These are phyloP conservation scores for Rotaria magnacalcarata DNA, from an alignment of 2,888 invertebrate species.

Conservation along the genomic window DNA sequence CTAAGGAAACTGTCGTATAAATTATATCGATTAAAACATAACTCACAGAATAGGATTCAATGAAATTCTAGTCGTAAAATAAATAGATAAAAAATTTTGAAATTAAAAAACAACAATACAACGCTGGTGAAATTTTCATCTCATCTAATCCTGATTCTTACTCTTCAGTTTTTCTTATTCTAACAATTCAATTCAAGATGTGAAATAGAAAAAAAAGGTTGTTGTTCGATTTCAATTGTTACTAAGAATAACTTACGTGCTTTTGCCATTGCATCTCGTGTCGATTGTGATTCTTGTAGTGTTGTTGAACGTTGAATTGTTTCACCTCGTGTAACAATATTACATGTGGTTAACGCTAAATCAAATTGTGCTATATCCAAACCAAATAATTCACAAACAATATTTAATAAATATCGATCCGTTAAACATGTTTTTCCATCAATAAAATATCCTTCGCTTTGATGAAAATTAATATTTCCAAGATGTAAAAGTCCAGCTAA, in stretches of 20 bases:
- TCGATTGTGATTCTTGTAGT: constrained; percentile 74
- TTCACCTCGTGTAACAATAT: constrained; percentile 72
- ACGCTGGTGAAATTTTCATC: too few relatives aligned
- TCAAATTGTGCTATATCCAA: constrained; percentile 75
- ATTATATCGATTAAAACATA: too few relatives aligned
- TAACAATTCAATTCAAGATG: too few relatives aligned
- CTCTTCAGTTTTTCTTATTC: too few relatives aligned
- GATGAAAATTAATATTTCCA: constrained; percentile 43
- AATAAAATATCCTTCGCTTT: constrained; percentile 44
- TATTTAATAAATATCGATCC: constrained; percentile 44
- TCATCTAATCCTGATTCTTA: too few relatives aligned
- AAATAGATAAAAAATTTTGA: too few relatives aligned
- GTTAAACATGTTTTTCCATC: constrained; percentile 44
- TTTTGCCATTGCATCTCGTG: constrained; percentile 77
- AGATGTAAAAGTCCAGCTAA: constrained; percentile 72
- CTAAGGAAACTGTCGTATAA: too few relatives aligned
- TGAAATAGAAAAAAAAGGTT: too few relatives aligned
- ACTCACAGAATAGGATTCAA: too few relatives aligned
- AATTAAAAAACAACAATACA: too few relatives aligned
- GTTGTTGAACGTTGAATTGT: constrained; percentile 71
- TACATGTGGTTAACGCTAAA: constrained; percentile 81
- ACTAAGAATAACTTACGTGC: constrained; percentile 58
- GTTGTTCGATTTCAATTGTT: too few relatives aligned
- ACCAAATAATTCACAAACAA: constrained; percentile 72
- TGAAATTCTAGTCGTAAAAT: too few relatives aligned